Evolutionary conservation across 2,888 invertebrate species (phyloP).

Genomic region (Halictus quadricinctus): DNA sequence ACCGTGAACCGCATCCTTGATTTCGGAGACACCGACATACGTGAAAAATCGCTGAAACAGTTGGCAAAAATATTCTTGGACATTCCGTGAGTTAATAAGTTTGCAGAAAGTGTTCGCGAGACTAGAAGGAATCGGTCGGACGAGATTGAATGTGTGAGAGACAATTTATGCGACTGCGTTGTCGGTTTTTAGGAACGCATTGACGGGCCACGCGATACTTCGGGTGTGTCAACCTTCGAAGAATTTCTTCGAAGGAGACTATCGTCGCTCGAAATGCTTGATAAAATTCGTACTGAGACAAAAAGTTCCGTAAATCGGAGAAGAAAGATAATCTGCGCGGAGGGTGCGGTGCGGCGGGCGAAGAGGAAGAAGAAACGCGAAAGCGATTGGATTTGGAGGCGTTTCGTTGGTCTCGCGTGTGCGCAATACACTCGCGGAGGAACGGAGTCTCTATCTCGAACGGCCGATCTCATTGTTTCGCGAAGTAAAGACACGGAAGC

Average conservation of each 20-base stretch:
- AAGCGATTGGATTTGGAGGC: not conserved
- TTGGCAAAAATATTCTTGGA: not conserved
- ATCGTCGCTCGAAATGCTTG: not conserved
- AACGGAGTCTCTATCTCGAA: not conserved
- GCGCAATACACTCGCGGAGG: not conserved
- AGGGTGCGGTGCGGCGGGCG: not conserved
- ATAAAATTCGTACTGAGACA: not conserved
- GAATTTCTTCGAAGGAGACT: not conserved
- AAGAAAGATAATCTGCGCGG: not conserved
- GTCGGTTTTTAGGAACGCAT: not conserved
- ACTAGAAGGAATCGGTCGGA: not conserved
- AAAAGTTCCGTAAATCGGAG: not conserved
- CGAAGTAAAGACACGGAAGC: constrained; percentile 64
- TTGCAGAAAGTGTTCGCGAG: not conserved
- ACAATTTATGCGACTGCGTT: not conserved
- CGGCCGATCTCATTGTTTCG: constrained; percentile 61
- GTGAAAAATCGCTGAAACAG: not conserved
- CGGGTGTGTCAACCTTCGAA: not conserved
- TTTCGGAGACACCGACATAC: not conserved
- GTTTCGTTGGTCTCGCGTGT: not conserved
- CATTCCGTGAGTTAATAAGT: not conserved
- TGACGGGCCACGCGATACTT: too few species aligned
- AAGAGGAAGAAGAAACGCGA: not conserved
- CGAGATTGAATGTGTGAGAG: not conserved
- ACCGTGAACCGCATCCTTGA: constrained; percentile 4